These are phyloP conservation scores for Sturmia bella DNA, from an alignment of 2,888 invertebrate genomes.

Conservation along the genomic window DNA sequence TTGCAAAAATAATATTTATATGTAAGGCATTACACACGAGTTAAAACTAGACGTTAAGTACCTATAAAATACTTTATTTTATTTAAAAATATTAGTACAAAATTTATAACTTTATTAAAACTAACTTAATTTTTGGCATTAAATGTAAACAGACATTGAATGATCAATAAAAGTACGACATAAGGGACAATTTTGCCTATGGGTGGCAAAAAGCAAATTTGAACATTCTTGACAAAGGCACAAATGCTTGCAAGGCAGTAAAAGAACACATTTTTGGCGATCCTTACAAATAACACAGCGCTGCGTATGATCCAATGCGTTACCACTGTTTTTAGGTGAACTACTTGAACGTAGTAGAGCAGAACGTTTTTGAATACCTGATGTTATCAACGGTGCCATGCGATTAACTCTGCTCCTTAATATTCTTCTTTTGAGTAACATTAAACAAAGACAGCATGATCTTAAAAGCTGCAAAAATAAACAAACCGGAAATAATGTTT, in stretches of 20 bases:
- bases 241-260: constrained; percentile 74
- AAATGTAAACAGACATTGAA: constrained; percentile 65
- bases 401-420: constrained; percentile 27
- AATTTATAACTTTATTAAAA: constrained; percentile 17
- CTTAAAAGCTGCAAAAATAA: constrained; percentile 42
- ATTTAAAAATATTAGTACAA: constrained; percentile 13
- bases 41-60: not conserved
- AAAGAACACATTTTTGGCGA: constrained; percentile 72
- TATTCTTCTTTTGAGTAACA: not conserved
- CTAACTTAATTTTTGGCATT: constrained; percentile 46
- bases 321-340: constrained; percentile 31
- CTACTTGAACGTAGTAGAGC: constrained; percentile 33
- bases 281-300: constrained; percentile 73
- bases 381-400: not conserved
- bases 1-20: too few relatives aligned
- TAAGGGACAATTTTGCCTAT: constrained; percentile 71
- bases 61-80: constrained; percentile 4
- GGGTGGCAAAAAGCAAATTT: constrained; percentile 49
- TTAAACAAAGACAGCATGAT: constrained; percentile 11
- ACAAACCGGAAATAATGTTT: not conserved
- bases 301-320: constrained; percentile 44
- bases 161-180: constrained; percentile 69
- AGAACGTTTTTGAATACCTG: constrained; percentile 4
- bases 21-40: too few relatives aligned
- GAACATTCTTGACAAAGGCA: constrained; percentile 74